phyloP scores from a whole-genome alignment of 1,140 invertebrate species.

The Mactra quadrangularis region DNA sequence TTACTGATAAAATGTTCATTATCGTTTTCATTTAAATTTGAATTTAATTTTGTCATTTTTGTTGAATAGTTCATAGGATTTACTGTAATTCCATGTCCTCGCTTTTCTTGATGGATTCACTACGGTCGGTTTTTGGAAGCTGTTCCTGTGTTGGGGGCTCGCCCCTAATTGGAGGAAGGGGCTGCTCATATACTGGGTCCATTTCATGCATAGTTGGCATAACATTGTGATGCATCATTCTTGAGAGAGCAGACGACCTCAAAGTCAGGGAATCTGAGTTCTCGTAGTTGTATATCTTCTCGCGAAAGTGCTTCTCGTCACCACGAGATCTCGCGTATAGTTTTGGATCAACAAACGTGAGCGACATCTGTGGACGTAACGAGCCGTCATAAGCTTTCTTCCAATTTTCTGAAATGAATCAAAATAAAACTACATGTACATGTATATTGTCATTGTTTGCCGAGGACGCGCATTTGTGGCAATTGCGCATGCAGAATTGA shows the following conservation, averaged over 20 bases:
- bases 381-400: conserved; percentile 41
- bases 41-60: too few relatives aligned
- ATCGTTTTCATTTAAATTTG: too few relatives aligned
- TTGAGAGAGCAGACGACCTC: conserved; percentile 39
- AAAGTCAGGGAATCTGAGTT: conserved; percentile 40
- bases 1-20: too few relatives aligned
- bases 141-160: not conserved
- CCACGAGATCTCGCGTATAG: conserved; percentile 25
- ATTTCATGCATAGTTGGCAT: conserved; percentile 48
- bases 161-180: not conserved
- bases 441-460: too few relatives aligned
- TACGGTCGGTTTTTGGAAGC: not conserved
- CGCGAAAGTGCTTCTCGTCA: conserved; percentile 38
- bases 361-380: conserved; percentile 41
- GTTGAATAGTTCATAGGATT: too few relatives aligned
- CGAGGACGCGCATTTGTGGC: too few relatives aligned
- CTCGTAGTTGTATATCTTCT: conserved; percentile 54
- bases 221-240: conserved; percentile 32
- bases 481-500: too few relatives aligned
- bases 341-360: conserved; percentile 39
- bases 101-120: conserved; percentile 6
- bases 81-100: conserved; percentile 10
- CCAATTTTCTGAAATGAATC: conserved; percentile 52
- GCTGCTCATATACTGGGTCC: not conserved
- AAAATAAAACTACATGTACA: too few relatives aligned